phyloP scores from a whole-genome alignment of 2,113 vertebrate species.

The Guaruba guarouba region DNA sequence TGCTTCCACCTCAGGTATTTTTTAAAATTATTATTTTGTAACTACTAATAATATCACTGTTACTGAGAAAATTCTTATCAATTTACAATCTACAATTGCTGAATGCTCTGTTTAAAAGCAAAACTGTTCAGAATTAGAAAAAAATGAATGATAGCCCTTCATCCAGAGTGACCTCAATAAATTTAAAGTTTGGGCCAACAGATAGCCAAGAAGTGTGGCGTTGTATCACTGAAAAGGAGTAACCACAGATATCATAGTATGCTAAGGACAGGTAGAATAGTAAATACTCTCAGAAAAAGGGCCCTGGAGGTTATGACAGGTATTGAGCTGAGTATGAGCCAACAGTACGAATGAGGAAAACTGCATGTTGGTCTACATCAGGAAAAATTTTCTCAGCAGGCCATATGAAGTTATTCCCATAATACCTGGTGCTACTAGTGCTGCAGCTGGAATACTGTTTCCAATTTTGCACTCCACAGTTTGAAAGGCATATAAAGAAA shows the following conservation, averaged over 20 bases:
- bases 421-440: background rate
- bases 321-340: background rate
- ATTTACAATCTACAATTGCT: background rate
- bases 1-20: slow-evolving; percentile 82
- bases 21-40: background rate
- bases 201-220: background rate
- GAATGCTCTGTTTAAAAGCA: background rate
- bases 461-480: background rate
- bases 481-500: background rate
- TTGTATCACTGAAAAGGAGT: background rate
- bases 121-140: background rate
- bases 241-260: background rate
- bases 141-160: background rate
- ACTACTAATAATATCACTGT: background rate
- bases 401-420: background rate
- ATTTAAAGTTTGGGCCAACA: background rate
- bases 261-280: background rate
- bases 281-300: background rate
- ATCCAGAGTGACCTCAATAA: background rate
- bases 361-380: background rate
- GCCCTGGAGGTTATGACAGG: background rate
- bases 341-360: background rate
- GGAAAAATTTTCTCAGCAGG: background rate
- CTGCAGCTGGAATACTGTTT: background rate
- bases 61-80: background rate